Evolutionary conservation across 2,797 vertebrate genomes (phyloP).

Genomic region (Takifugu rubripes): DNA sequence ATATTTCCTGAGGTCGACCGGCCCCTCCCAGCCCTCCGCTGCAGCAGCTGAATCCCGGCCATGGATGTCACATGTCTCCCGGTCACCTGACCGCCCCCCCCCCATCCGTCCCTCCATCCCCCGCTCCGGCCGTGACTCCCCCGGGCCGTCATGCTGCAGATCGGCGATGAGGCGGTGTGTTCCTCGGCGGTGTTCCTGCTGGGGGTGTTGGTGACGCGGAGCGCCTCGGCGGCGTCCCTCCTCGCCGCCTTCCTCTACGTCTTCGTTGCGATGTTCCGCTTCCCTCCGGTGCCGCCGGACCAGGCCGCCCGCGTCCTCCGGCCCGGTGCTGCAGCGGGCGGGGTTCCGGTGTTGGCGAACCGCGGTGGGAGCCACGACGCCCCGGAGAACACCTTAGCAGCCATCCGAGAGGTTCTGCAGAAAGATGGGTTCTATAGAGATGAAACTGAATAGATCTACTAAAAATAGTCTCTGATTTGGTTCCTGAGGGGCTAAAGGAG

Average conservation of each 20-base stretch:
- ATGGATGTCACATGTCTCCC: too few relatives aligned
- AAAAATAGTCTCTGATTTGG: too few relatives aligned
- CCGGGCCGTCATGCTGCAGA: slow-evolving; percentile 73
- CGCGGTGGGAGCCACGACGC: slow-evolving; percentile 87
- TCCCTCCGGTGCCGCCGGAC: slow-evolving; percentile 74
- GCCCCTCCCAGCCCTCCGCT: too few relatives aligned
- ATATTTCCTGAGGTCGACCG: too few relatives aligned
- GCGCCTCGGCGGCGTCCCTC: slow-evolving; percentile 71
- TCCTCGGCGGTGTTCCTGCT: slow-evolving; percentile 74
- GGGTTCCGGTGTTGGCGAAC: slow-evolving; percentile 81
- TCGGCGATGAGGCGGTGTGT: slow-evolving; percentile 71
- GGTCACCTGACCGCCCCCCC: too few relatives aligned
- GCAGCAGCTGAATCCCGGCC: too few relatives aligned
- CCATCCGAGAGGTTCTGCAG: slow-evolving; percentile 81
- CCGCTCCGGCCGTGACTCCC: not conserved
- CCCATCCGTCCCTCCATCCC: not conserved
- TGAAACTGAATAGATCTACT: not conserved
- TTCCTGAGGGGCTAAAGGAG: too few relatives aligned
- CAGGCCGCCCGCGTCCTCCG: slow-evolving; percentile 78
- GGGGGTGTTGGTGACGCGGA: slow-evolving; percentile 73
- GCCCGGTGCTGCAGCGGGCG: slow-evolving; percentile 50
- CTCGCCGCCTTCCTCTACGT: slow-evolving; percentile 78
- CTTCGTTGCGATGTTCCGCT: slow-evolving; percentile 78
- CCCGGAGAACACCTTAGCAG: slow-evolving; percentile 90
- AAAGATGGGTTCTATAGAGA: not conserved